Evolutionary conservation across 2,113 vertebrate genomes (phyloP), one percentile per base, ranked within the genome.

Genomic region (Thryonomys swinderianus): DNA sequence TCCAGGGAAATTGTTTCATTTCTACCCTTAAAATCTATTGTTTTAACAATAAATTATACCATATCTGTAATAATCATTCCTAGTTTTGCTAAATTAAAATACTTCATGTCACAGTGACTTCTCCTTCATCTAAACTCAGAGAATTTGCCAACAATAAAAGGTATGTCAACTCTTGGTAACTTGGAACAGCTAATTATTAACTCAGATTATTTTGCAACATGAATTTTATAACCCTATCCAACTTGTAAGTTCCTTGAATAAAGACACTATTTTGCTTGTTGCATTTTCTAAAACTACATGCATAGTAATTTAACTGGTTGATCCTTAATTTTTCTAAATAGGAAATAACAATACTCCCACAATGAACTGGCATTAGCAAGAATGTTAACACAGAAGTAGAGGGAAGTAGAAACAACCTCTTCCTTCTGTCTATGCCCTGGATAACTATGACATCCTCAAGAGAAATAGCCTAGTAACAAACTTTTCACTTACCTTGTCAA

Each of bases 401-500:
- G 18, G 45, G 45, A 91, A 95, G 67, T 83, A 30, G 84, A 87
- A 96, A 80, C 9, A 73, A 4, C 55, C 57, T 94, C 27, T 69
- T 57, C 11, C 14, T 78, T 51, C 30, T 83, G 85, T 59, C 18
- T n/a, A 40, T n/a, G 17, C 59, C 27, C 53, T 0, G 11, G 48
- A 57, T 61, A 94, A 81, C 16, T 34, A 59, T 20, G 53, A 23
- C 3, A 2, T 53, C 13, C 82, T 85, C 16, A 57, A 27, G 59
- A 85, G 87, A 76, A 59, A 64, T 0, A 76, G 66, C 3, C 1
- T 21, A 61, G 37, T 2, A 5, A 18, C 57, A 83, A 90, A 45
- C 37, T 40, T 73, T 94, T 74, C 3, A 74, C 94, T 92, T 96
- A 99, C 99, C 99, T 99, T 99, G 97, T 99, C 99, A 96, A 99